phyloP scores from a whole-genome alignment of 2,797 vertebrate species.

The Varecia variegata region DNA sequence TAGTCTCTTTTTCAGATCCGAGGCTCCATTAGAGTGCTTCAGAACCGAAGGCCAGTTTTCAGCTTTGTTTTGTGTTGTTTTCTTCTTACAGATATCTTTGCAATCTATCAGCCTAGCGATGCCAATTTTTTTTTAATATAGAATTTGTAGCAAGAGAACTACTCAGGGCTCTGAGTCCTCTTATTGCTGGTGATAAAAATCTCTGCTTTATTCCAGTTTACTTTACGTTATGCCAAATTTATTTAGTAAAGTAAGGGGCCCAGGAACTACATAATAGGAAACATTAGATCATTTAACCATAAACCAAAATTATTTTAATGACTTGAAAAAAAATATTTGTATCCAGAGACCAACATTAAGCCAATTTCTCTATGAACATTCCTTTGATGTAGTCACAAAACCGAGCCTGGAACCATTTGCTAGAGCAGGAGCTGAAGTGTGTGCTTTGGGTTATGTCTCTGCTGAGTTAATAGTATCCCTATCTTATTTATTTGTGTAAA shows the following conservation, averaged over 20 bases:
- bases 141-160: not conserved
- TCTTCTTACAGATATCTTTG: not conserved
- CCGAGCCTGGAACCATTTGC: not conserved
- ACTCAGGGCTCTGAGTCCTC: not conserved
- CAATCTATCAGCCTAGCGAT: not conserved
- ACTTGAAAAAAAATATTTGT: not conserved
- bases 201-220: not conserved
- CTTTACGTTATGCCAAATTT: not conserved
- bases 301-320: not conserved
- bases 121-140: not conserved
- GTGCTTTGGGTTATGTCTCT: not conserved
- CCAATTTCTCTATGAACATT: not conserved
- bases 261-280: not conserved
- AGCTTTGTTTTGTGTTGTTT: not conserved
- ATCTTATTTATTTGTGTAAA: conserved; percentile 2
- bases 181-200: not conserved
- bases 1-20: not conserved
- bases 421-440: not conserved
- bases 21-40: not conserved
- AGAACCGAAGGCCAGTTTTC: not conserved
- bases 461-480: not conserved
- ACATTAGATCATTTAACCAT: not conserved
- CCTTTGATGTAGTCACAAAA: not conserved
- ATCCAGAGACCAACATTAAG: not conserved
- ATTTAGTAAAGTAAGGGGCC: not conserved